These are phyloP conservation scores for Atlantisia rogersi DNA, from an alignment of 2,113 vertebrate genomes.

Conservation along the genomic window DNA sequence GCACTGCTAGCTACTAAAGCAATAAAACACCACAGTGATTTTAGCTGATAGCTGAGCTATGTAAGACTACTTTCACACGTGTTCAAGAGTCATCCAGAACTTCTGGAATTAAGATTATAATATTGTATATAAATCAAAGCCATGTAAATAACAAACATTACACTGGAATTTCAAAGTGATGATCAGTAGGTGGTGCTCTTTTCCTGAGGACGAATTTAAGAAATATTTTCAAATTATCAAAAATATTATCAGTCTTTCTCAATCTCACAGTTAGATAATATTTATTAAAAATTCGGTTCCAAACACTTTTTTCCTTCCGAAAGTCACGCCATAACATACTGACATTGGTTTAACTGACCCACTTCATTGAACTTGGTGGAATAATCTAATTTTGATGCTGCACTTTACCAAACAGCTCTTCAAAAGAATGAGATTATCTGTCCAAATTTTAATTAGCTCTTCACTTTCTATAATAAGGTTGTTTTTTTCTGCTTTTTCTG, in stretches of 20 bases:
- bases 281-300: neutral
- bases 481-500: neutral
- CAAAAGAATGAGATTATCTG: neutral
- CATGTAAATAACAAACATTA: neutral
- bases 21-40: neutral
- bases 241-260: neutral
- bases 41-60: neutral
- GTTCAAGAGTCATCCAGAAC: neutral
- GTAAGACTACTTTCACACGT: neutral
- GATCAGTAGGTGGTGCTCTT: conserved; percentile 52
- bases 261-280: neutral
- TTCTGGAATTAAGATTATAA: neutral
- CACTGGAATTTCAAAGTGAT: neutral
- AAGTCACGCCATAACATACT: neutral
- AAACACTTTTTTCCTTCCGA: neutral
- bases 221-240: neutral
- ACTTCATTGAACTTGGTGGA: neutral
- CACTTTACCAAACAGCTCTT: neutral
- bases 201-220: neutral
- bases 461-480: neutral
- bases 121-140: neutral
- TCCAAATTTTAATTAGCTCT: neutral
- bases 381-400: neutral
- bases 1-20: neutral
- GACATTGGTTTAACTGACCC: neutral